Percentiles rank a stretch among this genome's conserved stretches.
Evolutionary conservation across 2,888 invertebrate species (phyloP).

Genomic region (Azorinus chamasolen): DNA sequence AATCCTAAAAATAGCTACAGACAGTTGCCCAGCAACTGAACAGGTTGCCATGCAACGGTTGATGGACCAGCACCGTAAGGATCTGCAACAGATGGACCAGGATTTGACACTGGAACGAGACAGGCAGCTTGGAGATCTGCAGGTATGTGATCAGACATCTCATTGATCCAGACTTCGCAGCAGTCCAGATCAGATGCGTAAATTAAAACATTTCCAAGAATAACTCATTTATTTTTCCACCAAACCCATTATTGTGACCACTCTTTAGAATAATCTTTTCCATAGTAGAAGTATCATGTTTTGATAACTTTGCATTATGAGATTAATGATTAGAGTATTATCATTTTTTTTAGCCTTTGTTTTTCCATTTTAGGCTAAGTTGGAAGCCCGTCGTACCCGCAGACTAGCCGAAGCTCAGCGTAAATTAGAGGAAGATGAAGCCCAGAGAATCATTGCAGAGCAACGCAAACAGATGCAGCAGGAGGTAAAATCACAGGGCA

Average conservation of each 20-base stretch:
- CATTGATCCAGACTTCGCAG: too few species aligned
- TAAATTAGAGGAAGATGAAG: constrained; percentile 78
- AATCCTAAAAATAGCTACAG: constrained; percentile 56
- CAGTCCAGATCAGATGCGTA: too few species aligned
- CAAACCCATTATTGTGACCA: too few species aligned
- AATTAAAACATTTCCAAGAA: too few species aligned
- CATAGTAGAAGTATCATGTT: too few species aligned
- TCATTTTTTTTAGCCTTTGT: too few species aligned
- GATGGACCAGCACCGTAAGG: constrained; percentile 80
- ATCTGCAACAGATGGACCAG: constrained; percentile 73
- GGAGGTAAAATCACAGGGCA: constrained; percentile 11
- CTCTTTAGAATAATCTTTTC: too few species aligned
- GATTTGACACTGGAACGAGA: constrained; percentile 76
- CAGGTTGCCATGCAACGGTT: constrained; percentile 78
- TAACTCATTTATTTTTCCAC: too few species aligned
- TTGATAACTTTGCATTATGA: too few species aligned
- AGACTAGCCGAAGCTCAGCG: constrained; percentile 73
- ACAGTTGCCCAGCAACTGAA: constrained; percentile 72
- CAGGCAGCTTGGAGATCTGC: constrained; percentile 77
- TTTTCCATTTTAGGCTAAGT: constrained; percentile 75
- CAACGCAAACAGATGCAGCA: constrained; percentile 80
- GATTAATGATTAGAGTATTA: too few species aligned
- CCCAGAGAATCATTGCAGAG: constrained; percentile 79
- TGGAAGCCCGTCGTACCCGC: constrained; percentile 76
- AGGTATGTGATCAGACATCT: constrained; percentile 65